Percentiles rank a stretch among this genome's conserved stretches.
Evolutionary conservation across 2,888 invertebrate genomes (phyloP).

Genomic region (Epirrita christyi): DNA sequence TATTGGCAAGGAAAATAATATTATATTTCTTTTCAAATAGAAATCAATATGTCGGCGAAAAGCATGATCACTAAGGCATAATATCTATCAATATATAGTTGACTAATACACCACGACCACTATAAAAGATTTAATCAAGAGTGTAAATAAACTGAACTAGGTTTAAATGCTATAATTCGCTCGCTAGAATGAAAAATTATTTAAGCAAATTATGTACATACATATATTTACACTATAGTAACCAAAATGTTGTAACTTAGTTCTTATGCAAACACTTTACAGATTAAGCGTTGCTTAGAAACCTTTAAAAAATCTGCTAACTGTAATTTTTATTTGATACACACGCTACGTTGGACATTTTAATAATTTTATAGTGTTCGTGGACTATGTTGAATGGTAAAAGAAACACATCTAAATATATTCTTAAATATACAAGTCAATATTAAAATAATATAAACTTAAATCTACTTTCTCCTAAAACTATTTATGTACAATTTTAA

Average conservation of each 20-base stretch:
- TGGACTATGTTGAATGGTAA: slow-evolving; percentile 59
- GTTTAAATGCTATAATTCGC: background rate
- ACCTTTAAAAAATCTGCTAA: background rate
- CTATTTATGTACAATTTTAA: slow-evolving; percentile 74
- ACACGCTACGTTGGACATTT: background rate
- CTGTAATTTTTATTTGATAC: background rate
- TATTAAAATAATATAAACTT: slow-evolving; percentile 66
- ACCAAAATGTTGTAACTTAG: background rate
- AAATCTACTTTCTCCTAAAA: slow-evolving; percentile 51
- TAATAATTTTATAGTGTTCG: slow-evolving; percentile 24
- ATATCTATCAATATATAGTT: slow-evolving; percentile 66
- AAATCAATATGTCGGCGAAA: slow-evolving; percentile 64
- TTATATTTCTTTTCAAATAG: slow-evolving; percentile 55
- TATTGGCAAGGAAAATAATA: slow-evolving; percentile 60
- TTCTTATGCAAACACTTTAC: background rate
- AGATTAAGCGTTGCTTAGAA: background rate
- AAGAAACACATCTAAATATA: slow-evolving; percentile 75
- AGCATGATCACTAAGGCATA: slow-evolving; percentile 68
- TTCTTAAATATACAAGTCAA: slow-evolving; percentile 74
- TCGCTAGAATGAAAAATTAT: background rate
- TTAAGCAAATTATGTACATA: background rate
- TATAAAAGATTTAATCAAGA: slow-evolving; percentile 38
- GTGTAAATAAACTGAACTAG: background rate
- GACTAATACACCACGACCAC: slow-evolving; percentile 63
- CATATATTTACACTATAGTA: background rate